Conservation (phyloP, 1,140 invertebrate genomes). For the Oscheius sp. region DNA sequence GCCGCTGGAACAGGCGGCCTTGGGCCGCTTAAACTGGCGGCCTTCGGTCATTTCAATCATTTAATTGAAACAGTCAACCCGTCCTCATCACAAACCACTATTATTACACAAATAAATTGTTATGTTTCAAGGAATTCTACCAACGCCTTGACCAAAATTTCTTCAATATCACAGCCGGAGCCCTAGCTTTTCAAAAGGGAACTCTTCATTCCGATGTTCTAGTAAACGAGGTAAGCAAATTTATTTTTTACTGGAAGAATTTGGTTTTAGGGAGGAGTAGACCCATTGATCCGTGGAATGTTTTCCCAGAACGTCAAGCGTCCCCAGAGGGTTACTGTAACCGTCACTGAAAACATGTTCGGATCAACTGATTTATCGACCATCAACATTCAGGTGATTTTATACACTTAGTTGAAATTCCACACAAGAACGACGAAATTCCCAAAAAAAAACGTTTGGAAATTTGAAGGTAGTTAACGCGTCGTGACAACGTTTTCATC, state of each 20-base stretch:
- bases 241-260: not conserved
- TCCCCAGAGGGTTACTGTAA: constrained; percentile 54
- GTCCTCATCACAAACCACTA: too few relatives aligned
- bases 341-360: constrained; percentile 60
- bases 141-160: constrained; percentile 53
- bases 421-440: too few relatives aligned
- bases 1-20: too few relatives aligned
- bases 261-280: constrained; percentile 50
- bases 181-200: constrained; percentile 52
- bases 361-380: constrained; percentile 62
- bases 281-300: constrained; percentile 57
- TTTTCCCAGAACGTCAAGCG: constrained; percentile 54
- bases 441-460: too few relatives aligned
- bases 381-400: constrained; percentile 62
- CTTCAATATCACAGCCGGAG: constrained; percentile 50
- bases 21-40: too few relatives aligned
- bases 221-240: constrained; percentile 49
- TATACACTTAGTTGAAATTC: too few relatives aligned
- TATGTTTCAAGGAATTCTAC: constrained; percentile 52
- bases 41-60: too few relatives aligned
- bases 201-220: constrained; percentile 57
- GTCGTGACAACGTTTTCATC: too few relatives aligned
- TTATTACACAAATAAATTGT: not conserved
- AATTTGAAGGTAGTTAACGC: too few relatives aligned
- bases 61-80: too few relatives aligned